Evolutionary conservation across 2,113 vertebrate species (phyloP), one percentile per base, ranked within the genome.

Genomic region (Pao palembangensis): DNA sequence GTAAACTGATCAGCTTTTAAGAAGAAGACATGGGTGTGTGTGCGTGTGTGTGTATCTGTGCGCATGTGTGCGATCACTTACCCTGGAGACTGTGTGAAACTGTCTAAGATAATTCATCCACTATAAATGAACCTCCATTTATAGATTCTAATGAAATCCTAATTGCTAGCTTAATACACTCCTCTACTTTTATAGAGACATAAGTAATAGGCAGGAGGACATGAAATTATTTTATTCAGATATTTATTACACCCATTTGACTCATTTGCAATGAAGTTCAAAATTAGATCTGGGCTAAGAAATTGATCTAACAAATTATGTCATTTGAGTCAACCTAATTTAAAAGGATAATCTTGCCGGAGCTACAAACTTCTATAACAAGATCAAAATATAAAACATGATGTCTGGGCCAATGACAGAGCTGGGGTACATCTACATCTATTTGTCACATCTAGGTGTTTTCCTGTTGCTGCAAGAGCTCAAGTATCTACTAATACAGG

Each of bases 1-100:
- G 93, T 93, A 95, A 95, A 88, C 87, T 91, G 93, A 96, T 92
- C 93, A 91, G 67, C 88, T 67, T 92, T 87, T 90, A 92, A 90
- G 69, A 31, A 5, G 28, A 31, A 2, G 28, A 31, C 28, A 31
- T 55, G 44, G 51, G 70, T 59, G 47, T 57, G 52, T 60, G 49
- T 52, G 65, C 64, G 71, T 67, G 68, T 70, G 56, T 59, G 53
- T 52, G 51, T 54, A 61, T 70, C 68, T 48, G 42, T 28, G 49
- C 57, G 58, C 21, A 23, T 52, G 55, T 62, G 59, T 54, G 56
- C 48, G 25, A 53, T 65, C 44, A 50, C 28, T 52, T 57, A 58
- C 71, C 74, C 71, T 41, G 34, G 63, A 78, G 76, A 81, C 61
- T 48, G 58, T 53, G 66, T 67, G 67, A 70, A 78, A 73, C 83